Percentiles rank a stretch among this genome's conserved stretches.
Evolutionary conservation across 2,888 invertebrate genomes (phyloP).

Genomic region (Chydorus sphaericus): DNA sequence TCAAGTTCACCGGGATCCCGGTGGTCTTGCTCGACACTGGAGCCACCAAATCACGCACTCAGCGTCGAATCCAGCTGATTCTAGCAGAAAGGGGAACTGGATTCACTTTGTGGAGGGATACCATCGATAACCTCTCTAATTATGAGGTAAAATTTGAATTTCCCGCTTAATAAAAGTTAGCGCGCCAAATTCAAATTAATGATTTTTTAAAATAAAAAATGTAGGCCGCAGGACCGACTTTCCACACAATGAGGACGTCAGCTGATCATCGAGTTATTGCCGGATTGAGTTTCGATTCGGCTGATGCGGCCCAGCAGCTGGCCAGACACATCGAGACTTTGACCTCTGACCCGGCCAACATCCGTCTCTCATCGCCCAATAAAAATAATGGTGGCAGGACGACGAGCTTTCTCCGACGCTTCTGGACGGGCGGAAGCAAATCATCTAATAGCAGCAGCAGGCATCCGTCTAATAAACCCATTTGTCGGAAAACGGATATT

Average conservation of each 20-base stretch:
- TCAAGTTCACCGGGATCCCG: constrained; percentile 62
- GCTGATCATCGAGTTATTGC: constrained; percentile 58
- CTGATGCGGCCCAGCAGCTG: constrained; percentile 52
- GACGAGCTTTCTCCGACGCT: background rate
- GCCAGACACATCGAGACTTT: constrained; percentile 51
- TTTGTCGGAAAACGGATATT: constrained; percentile 64
- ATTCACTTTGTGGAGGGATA: constrained; percentile 66
- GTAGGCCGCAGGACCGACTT: constrained; percentile 36
- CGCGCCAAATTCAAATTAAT: no score
- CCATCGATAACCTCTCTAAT: constrained; percentile 58
- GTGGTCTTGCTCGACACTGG: constrained; percentile 61
- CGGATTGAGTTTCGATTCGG: constrained; percentile 65
- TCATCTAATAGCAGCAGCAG: constrained; percentile 11
- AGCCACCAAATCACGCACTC: constrained; percentile 49
- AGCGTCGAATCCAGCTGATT: constrained; percentile 51
- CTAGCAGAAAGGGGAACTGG: constrained; percentile 64
- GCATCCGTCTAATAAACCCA: constrained; percentile 26
- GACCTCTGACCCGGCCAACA: constrained; percentile 61
- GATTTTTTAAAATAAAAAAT: no score
- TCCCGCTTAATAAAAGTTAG: no score
- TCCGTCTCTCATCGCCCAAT: constrained; percentile 52
- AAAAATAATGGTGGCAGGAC: constrained; percentile 34
- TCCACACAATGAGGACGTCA: constrained; percentile 68
- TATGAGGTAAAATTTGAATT: no score
- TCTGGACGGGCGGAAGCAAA: background rate